Conservation (phyloP, 2,797 vertebrate species). For the Trichosurus vulpecula region DNA sequence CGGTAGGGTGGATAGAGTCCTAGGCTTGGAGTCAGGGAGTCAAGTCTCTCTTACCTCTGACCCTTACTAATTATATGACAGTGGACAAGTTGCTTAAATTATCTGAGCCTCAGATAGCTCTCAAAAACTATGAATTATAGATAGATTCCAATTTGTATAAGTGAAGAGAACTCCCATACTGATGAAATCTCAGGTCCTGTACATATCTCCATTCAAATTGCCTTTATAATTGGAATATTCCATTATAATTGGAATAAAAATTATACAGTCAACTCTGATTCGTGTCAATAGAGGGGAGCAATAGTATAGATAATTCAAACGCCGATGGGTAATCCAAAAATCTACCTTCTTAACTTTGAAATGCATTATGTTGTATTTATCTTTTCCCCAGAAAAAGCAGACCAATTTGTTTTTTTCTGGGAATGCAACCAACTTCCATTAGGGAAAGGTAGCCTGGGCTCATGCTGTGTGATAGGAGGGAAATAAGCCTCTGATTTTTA, state of each 20-base stretch:
- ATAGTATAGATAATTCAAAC: background rate
- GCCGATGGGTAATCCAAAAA: background rate
- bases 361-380: background rate
- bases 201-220: background rate
- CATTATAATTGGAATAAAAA: background rate
- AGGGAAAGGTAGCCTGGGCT: background rate
- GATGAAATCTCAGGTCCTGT: background rate
- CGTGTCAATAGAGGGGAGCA: background rate
- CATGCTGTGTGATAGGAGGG: background rate
- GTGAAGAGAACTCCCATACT: background rate
- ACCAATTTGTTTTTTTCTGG: background rate
- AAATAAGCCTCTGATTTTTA: background rate
- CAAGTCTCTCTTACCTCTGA: background rate
- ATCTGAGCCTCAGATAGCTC: background rate
- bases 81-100: background rate
- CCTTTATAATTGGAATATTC: background rate
- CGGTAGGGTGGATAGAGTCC: background rate
- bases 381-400: background rate
- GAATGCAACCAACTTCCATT: background rate
- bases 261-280: background rate
- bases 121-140: background rate
- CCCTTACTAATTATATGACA: background rate
- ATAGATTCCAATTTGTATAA: background rate
- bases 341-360: background rate
- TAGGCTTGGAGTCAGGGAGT: background rate